Base-by-base conservation (phyloP, 2,797 vertebrate genomes). In the Clarias laeviceps region DNA sequence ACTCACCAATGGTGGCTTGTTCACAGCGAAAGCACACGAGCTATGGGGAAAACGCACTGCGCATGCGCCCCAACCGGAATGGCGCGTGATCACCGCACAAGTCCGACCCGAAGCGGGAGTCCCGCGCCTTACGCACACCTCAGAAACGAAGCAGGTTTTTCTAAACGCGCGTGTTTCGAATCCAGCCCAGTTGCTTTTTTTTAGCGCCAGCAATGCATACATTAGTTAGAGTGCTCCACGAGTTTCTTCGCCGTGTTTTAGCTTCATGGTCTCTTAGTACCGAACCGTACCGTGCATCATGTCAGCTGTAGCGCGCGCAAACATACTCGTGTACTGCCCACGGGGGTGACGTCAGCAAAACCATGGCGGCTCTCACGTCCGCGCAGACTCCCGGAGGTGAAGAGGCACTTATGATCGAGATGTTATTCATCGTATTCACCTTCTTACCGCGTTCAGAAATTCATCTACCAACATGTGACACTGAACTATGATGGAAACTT, bases 71-170 rank as follows among this genome's bases (percentile, higher is more conserved):
- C 85, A 86, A 88, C 83, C 15, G 89, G 92, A 91, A 88, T 91
- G 90, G 94, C 95, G 94, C 95, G 95, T 94, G 95, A 94, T 95
- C 94, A 93, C 94, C 93, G 85, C 90, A 89, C 88, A 88, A 82
- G 84, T 86, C 89, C 91, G 91, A 87, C 84, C 84, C 89, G 89
- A 90, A 92, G 92, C 92, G 92, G 91, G 92, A 93, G 87, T 93
- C 90, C 87, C 80, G 82, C 87, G 88, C 89, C 64, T 78, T 64
- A 6, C 7, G 18, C n/a, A 17, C 22, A 56, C 12, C 15, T 73
- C 40, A 50, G 15, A 57, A 9, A 79, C 12, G 6, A 37, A 37
- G 4, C 11, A 15, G 0, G 20, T 61, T 78, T 5, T 34, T 62
- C 12, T 66, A 29, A 24, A 14, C 78, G 59, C 14, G 5, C 8